Base-by-base conservation (phyloP, 2,113 vertebrate genomes). In the Aplodontia rufa region DNA sequence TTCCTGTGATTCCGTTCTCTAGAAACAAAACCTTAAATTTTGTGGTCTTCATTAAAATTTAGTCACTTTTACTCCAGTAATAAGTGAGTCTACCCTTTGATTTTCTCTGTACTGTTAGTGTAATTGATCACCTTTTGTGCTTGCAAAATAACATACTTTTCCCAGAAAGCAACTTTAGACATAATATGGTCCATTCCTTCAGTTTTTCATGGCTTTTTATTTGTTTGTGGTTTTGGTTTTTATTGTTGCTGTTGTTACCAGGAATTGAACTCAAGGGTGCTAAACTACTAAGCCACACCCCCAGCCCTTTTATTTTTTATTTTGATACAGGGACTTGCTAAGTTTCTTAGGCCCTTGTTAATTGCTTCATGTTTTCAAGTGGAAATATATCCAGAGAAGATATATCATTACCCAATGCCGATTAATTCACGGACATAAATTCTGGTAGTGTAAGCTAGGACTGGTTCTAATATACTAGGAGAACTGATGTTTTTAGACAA, bases 321-420 rank as follows among this genome's bases (percentile, higher is more conserved):
- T n/a, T n/a, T n/a, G n/a, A n/a, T n/a, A n/a, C n/a, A n/a, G n/a
- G n/a, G n/a, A n/a, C n/a, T n/a, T n/a, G n/a, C n/a, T n/a, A n/a
- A n/a, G n/a, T n/a, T n/a, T n/a, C n/a, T n/a, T n/a, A n/a, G n/a
- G n/a, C n/a, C n/a, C n/a, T n/a, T n/a, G n/a, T n/a, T n/a, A n/a
- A n/a, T n/a, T n/a, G n/a, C n/a, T n/a, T n/a, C 60, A 82, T 83
- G n/a, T 75, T 91, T 75, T 96, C n/a, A n/a, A 62, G 24, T 87
- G 28, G 40, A 87, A 87, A 68, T 35, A 60, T 58, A 86, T 62
- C 66, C 7, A 83, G 51, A 76, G 51, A 76, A 3, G 4, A 71
- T 92, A 78, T 45, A 45, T 62, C 17, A 88, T 75, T 76, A 80
- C 53, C 47, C 45, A n/a, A 11, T 85, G 47, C 35, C 84, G 24